Evolutionary conservation across 2,888 invertebrate genomes (phyloP).

Genomic region (Nomada fabriciana): DNA sequence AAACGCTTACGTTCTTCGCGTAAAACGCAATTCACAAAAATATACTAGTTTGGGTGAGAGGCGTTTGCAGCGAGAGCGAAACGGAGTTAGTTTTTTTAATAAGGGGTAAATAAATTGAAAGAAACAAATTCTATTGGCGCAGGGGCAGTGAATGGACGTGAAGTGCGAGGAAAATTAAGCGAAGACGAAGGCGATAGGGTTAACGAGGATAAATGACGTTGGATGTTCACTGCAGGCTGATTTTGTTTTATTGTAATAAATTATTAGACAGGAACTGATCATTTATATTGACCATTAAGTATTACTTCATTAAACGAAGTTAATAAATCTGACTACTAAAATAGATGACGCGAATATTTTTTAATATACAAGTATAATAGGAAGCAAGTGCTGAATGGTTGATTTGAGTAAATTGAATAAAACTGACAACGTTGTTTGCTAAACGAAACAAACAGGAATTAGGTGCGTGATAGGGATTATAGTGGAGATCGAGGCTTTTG

Average conservation of each 20-base stretch:
- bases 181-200: not conserved
- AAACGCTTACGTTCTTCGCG: not conserved
- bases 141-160: too few relatives aligned
- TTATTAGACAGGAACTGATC: not conserved
- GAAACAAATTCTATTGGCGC: too few relatives aligned
- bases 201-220: not conserved
- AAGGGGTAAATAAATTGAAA: slow-evolving; percentile 8
- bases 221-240: not conserved
- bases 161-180: not conserved
- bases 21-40: slow-evolving; percentile 8
- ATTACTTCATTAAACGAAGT: too few relatives aligned
- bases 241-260: not conserved
- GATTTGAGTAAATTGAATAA: not conserved
- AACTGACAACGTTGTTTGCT: not conserved
- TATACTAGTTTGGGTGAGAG: slow-evolving; percentile 31
- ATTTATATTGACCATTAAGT: not conserved
- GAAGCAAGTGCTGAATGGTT: too few relatives aligned
- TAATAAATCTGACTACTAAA: too few relatives aligned
- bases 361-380: too few relatives aligned
- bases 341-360: too few relatives aligned
- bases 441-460: not conserved
- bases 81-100: slow-evolving; percentile 26
- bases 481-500: slow-evolving; percentile 8
- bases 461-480: not conserved
- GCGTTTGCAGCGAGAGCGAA: slow-evolving; percentile 23